Evolutionary conservation across 2,113 vertebrate genomes (phyloP).

Genomic region (Macaca mulatta): DNA sequence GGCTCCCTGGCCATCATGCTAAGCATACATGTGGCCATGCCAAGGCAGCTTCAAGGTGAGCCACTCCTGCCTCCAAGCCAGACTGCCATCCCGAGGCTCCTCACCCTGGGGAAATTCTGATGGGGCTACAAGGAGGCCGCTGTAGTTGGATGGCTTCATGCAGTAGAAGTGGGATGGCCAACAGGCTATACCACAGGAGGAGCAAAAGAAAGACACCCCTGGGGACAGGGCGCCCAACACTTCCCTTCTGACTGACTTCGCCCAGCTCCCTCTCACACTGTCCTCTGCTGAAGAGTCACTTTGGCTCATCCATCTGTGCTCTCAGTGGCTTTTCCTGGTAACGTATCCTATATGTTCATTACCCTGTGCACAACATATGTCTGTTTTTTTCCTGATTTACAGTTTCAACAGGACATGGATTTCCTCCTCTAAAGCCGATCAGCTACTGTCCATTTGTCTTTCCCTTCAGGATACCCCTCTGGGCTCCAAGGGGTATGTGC

Average conservation of each 20-base stretch:
- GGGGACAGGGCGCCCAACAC: too few relatives aligned
- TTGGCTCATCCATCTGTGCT: not conserved
- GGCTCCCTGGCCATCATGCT: not conserved
- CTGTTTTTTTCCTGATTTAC: constrained; percentile 45
- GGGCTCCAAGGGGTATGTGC: not conserved
- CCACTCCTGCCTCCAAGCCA: not conserved
- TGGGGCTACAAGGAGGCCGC: not conserved
- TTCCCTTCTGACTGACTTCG: not conserved
- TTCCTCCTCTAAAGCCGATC: not conserved
- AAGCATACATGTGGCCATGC: not conserved
- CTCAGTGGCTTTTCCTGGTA: constrained; percentile 18
- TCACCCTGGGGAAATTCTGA: not conserved
- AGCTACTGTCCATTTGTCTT: not conserved
- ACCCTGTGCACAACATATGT: not conserved
- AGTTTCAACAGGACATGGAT: constrained; percentile 41
- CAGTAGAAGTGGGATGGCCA: not conserved
- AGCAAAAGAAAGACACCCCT: not conserved
- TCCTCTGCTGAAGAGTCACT: not conserved
- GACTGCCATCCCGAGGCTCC: too few relatives aligned
- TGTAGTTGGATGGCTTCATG: not conserved
- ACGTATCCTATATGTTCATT: not conserved
- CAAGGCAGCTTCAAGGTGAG: not conserved
- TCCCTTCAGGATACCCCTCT: not conserved
- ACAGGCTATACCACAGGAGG: not conserved
- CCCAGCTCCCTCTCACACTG: not conserved